Base-by-base conservation (phyloP, 2,797 vertebrate genomes). In the Oreochromis grahami region DNA sequence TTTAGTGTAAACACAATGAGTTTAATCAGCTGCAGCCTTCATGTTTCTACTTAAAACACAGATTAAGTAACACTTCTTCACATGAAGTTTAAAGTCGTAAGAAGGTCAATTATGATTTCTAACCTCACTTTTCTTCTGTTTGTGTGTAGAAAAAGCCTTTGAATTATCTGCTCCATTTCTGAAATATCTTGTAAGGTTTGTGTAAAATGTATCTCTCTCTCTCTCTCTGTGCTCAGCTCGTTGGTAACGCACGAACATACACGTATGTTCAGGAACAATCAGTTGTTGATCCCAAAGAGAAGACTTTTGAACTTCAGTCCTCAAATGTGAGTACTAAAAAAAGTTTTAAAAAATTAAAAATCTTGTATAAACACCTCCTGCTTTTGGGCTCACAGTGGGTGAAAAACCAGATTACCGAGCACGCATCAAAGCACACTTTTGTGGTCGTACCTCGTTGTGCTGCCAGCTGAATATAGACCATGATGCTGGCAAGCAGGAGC, bases 231-330 rank as follows among this genome's bases (percentile, higher is more conserved):
- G 72, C 58, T 50, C 94, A 99, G 99, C 95, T 99, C 74, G 98
- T 99, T 3, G 99, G 99, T 36, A 96, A 95, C 1, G 82, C 97
- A 29, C 97, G 98, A 84, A 97, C 98, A 6, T 97, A 95, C 91
- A 99, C 98, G 0, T 99, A 99, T 1, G 93, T 99, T 84, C 97
- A 99, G 81, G 99, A 99, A 80, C 97, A 98, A 80, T 99, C 99
- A 0, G 88, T 99, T 29, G 98, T 99, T 77, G 98, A 99, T 89
- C 98, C 98, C 1, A 90, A 92, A 87, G 89, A 96, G 86, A 98
- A 97, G 80, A 97, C 93, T 3, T 98, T 99, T 87, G 98, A 99
- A 86, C 97, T 99, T 9, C 97, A 98, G 82, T 99, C 99, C 2
- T 91, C 97, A 77, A 99, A 99, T 89, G 99, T 99, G 92, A 98